These are phyloP conservation scores for Tubulanus polymorphus DNA, from an alignment of 2,888 invertebrate genomes.

Conservation along the genomic window DNA sequence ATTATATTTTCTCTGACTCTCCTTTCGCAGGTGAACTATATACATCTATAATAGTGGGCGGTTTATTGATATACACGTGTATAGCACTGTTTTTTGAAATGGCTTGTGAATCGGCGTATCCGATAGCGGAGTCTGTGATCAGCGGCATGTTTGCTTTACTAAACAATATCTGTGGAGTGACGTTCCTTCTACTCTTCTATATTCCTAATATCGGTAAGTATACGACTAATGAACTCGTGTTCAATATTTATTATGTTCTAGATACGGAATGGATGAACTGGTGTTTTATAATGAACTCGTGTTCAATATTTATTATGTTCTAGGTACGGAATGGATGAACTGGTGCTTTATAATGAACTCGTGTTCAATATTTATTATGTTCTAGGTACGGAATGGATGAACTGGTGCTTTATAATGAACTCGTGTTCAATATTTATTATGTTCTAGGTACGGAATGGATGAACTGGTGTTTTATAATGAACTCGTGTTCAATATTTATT, in stretches of 20 bases:
- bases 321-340: too few species aligned
- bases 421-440: too few species aligned
- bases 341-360: neutral
- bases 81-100: constrained; percentile 19
- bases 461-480: too few species aligned
- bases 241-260: too few species aligned
- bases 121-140: constrained; percentile 19
- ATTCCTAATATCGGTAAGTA: constrained; percentile 16
- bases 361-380: neutral
- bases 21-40: neutral
- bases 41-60: neutral
- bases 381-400: constrained; percentile 3
- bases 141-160: constrained; percentile 17
- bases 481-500: too few species aligned
- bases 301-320: neutral
- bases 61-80: neutral
- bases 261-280: too few species aligned
- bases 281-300: neutral
- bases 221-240: too few species aligned
- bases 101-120: constrained; percentile 21
- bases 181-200: constrained; percentile 15
- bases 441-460: too few species aligned
- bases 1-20: neutral
- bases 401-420: constrained; percentile 5
- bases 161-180: constrained; percentile 11